phyloP scores from a whole-genome alignment of 2,888 invertebrate species.

The Orthonychiurus folsomi region DNA sequence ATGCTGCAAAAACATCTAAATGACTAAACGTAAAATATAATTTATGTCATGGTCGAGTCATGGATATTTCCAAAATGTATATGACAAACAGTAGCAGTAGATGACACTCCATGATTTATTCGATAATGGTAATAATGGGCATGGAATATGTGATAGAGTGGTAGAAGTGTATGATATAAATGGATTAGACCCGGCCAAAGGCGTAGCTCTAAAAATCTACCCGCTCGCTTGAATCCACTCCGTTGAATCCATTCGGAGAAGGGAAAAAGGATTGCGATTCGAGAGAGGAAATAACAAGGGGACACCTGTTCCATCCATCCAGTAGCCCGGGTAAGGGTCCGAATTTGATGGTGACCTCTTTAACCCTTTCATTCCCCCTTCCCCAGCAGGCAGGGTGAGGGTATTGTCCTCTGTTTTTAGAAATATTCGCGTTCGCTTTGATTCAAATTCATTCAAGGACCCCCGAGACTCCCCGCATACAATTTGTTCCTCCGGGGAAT shows the following conservation, averaged over 20 bases:
- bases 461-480: background rate
- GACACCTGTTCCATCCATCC: conserved; percentile 1
- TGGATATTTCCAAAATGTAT: background rate
- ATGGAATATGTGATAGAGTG: background rate
- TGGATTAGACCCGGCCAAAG: background rate
- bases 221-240: background rate
- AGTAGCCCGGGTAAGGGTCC: background rate
- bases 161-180: background rate
- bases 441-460: conserved; percentile 10
- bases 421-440: background rate
- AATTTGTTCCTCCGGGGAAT: conserved; percentile 3
- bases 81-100: background rate
- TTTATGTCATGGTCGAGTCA: too few relatives aligned
- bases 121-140: background rate
- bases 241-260: background rate
- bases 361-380: background rate
- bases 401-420: background rate
- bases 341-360: background rate
- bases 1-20: background rate
- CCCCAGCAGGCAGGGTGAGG: background rate
- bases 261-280: background rate
- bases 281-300: background rate
- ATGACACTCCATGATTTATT: background rate
- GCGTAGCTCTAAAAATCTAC: background rate
- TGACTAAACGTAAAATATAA: too few relatives aligned